Base-by-base conservation (phyloP, 1,140 invertebrate species). In the Vanessa atalanta region DNA sequence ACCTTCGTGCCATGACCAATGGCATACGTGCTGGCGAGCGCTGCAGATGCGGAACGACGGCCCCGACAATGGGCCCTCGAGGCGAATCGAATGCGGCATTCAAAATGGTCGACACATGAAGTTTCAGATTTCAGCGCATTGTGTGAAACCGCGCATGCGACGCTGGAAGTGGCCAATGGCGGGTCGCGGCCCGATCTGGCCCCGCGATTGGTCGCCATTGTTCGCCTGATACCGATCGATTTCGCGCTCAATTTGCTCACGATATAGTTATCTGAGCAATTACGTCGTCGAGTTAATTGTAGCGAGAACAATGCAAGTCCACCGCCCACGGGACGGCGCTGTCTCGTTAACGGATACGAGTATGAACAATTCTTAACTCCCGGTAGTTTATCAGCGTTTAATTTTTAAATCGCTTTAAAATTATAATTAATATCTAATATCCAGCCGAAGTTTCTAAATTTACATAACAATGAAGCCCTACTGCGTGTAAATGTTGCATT, bases 161-260 rank as follows among this genome's bases (percentile, higher is more conserved):
- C 48, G 48, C 13, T n/a, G 23, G 53, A 26, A 55, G 47, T 66
- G 65, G 53, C 80, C 82, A 79, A 78, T 79, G 75, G 73, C 23
- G 61, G 65, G 43, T 26, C 60, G 20, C 57, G 31, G n/a, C 13
- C n/a, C 16, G 69, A 48, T 20, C 8, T 31, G 48, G 61, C 23
- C 65, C 13, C 48, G 70, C 73, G 65, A 86, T 86, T 86, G 85
- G 85, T 70, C 72, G 73, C 70, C 67, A 73, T 78, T 78, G 76
- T 79, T 72, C 72, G 57, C 55, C 48, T 75, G 79, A 84, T 82
- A 76, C 73, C 80, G 78, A 82, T 83, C 80, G 79, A 80, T 82
- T 86, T 85, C 79, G 76, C 86, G 83, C 74, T 83, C 81, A 86
- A 86, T 88, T 85, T 83, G 84, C 82, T 81, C 74, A 47, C 81